phyloP scores from a whole-genome alignment of 2,113 vertebrate genomes.

The Enhydra lutris region DNA sequence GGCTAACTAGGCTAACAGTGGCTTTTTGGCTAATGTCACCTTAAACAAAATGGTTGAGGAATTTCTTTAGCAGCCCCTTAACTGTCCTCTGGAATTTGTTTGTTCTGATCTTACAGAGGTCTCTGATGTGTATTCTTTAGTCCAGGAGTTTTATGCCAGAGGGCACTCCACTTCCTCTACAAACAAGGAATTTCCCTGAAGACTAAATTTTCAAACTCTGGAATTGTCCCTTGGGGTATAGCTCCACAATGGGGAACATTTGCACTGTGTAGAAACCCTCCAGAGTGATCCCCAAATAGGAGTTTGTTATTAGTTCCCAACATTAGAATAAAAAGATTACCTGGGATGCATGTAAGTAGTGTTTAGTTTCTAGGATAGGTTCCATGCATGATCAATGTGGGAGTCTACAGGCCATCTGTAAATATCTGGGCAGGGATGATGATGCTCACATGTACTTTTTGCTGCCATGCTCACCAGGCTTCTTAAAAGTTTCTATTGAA shows the following conservation, averaged over 20 bases:
- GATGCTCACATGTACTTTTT: neutral
- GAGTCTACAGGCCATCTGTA: neutral
- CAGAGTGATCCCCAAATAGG: neutral
- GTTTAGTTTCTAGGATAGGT: neutral
- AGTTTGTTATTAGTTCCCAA: neutral
- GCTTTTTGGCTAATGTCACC: neutral
- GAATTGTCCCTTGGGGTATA: neutral
- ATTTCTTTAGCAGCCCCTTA: neutral
- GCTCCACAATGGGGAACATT: neutral
- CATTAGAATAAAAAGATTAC: neutral
- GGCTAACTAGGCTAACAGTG: neutral
- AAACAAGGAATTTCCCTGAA: neutral
- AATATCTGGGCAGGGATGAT: neutral
- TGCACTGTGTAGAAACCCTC: neutral
- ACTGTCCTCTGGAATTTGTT: neutral
- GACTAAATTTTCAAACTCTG: neutral
- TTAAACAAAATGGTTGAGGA: neutral
- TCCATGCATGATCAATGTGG: neutral
- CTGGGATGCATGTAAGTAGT: neutral
- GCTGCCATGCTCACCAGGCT: neutral
- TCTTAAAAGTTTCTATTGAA: neutral
- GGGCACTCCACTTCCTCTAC: neutral
- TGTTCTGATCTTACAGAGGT: neutral
- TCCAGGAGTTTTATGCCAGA: neutral
- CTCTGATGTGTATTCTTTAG: neutral